Percentiles rank a stretch among this genome's conserved stretches.
phyloP scores from a whole-genome alignment of 2,113 vertebrate species.

The Otocyon megalotis region DNA sequence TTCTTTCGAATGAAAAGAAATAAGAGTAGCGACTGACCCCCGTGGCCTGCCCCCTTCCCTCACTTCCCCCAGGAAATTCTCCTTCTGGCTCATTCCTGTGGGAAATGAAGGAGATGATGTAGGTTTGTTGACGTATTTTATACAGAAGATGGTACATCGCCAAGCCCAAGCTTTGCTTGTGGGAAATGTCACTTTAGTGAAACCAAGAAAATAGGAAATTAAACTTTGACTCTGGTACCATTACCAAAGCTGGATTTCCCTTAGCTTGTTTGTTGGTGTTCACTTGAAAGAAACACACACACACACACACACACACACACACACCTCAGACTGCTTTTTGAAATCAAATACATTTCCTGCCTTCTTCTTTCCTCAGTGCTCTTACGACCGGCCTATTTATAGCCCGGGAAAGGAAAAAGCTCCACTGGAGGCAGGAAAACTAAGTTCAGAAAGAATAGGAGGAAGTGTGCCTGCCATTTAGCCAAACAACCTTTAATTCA shows the following conservation, averaged over 20 bases:
- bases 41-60: not conserved
- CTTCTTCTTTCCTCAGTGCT: conserved; percentile 88
- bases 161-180: not conserved
- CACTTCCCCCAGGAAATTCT: not conserved
- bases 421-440: conserved; percentile 95
- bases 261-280: conserved; percentile 56
- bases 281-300: conserved; percentile 43
- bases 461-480: conserved; percentile 95
- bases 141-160: not conserved
- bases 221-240: not conserved
- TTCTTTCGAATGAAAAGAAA: not conserved
- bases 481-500: conserved; percentile 93
- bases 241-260: conserved; percentile 46
- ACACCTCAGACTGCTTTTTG: conserved; percentile 73
- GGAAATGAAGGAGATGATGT: not conserved
- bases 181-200: conserved; percentile 6
- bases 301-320: not conserved
- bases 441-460: conserved; percentile 98
- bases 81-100: not conserved
- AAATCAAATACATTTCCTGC: conserved; percentile 94
- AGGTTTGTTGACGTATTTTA: not conserved
- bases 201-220: not conserved
- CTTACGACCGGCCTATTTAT: conserved; percentile 92
- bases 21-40: fast-evolving
- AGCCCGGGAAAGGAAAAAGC: conserved; percentile 89